A percentile compares a stretch with the other conserved stretches of the same genome.
Evolutionary conservation across 1,140 invertebrate genomes (phyloP).

Genomic region (Stegodyphus dumicola): DNA sequence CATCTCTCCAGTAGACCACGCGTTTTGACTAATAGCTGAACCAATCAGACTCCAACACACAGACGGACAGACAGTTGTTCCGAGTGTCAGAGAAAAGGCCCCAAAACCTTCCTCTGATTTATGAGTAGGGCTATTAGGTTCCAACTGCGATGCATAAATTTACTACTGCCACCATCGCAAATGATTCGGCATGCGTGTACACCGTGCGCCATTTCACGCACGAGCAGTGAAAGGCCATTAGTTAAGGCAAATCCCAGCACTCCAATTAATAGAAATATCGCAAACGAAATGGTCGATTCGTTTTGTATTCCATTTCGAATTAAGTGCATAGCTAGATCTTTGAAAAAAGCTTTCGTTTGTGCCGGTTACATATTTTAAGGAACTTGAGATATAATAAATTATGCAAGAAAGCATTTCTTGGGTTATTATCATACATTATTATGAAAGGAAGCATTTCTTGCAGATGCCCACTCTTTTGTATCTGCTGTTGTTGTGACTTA

Average conservation of each 20-base stretch:
- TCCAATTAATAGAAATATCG: constrained; percentile 53
- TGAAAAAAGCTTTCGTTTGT: no score
- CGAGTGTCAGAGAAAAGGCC: constrained; percentile 40
- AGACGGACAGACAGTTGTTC: constrained; percentile 43
- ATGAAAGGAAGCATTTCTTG: no score
- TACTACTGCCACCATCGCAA: constrained; percentile 5
- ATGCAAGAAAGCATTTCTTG: no score
- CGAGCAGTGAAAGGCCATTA: constrained; percentile 44
- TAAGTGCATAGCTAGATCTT: no score
- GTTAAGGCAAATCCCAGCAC: constrained; percentile 46
- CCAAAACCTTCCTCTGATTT: constrained; percentile 46
- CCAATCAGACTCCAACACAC: constrained; percentile 7
- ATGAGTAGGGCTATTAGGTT: constrained; percentile 50
- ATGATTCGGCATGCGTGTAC: constrained; percentile 28
- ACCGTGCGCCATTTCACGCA: constrained; percentile 26
- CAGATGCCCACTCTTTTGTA: no score
- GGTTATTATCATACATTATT: no score
- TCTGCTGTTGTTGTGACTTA: no score
- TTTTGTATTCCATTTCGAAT: not conserved
- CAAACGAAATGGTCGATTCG: constrained; percentile 30
- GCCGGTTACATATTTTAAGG: no score
- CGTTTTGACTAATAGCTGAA: constrained; percentile 45
- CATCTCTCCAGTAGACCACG: not conserved
- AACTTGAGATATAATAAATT: no score
- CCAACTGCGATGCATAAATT: constrained; percentile 48